Base-by-base conservation (phyloP, 2,113 vertebrate species). In the Salvator merianae region DNA sequence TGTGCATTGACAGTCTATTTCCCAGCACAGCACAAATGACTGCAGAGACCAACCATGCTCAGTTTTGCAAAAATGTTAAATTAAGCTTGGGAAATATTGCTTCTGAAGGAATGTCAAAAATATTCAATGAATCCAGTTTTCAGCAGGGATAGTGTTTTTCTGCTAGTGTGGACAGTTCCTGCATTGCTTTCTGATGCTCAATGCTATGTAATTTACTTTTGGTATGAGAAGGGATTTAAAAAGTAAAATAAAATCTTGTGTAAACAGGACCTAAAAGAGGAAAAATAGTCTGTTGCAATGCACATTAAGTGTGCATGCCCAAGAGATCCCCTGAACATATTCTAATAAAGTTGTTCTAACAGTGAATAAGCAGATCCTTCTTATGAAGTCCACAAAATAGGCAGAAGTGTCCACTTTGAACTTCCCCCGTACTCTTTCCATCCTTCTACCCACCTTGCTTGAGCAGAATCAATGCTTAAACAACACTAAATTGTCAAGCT, bases 401-500 rank as follows among this genome's bases (percentile, higher is more conserved):
- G 13, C n/a, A 36, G 34, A 40, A 59, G 13, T 59, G 55, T 20
- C 18, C 55, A 59, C 18, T 59, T 59, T 59, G 6, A 65, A 20
- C 3, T 81, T 83, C 82, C 47, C 55, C 4, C 10, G 53, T 78
- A 18, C 26, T n/a, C 38, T 36, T 30, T 9, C 38, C 53, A 34
- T 13, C 50, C 38, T 1, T 18, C 20, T 55, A 65, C 34, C 43
- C 7, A 66, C 65, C 82, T 38, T 53, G 47, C 43, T 77, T 43
- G 65, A 76, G 72, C 9, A 22, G 50, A 75, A 82, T 26, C 6
- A 86, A 43, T 50, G 72, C 85, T 62, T 83, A 77, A 55, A 91
- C 88, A 91, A 1, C 20, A 83, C 77, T 80, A 84, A 91, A 91
- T 87, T 90, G 78, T 50, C n/a, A 79, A 30, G 59, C 50, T 77